These are phyloP conservation scores for Rhineura floridana DNA, from an alignment of 2,113 vertebrate genomes.

Conservation along the genomic window DNA sequence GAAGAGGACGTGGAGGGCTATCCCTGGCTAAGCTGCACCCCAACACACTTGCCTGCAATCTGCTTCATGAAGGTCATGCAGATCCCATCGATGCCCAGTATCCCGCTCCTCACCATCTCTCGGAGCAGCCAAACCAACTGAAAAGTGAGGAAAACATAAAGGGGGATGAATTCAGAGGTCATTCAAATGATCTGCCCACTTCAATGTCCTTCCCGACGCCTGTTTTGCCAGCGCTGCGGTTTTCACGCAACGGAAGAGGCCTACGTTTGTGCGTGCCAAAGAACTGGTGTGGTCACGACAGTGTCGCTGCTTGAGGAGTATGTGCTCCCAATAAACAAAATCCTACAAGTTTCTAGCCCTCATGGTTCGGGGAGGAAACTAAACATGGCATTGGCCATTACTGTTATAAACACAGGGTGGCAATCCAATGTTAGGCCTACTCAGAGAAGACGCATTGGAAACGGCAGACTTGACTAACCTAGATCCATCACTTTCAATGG, in stretches of 20 bases:
- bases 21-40: background rate
- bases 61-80: conserved; percentile 98
- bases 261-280: background rate
- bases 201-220: accelerated
- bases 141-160: conserved; percentile 2
- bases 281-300: background rate
- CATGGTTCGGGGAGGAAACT: background rate
- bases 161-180: background rate
- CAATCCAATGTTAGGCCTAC: no score
- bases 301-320: background rate
- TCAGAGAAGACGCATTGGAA: no score
- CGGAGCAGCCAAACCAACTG: conserved; percentile 93
- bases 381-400: background rate
- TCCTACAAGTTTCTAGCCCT: background rate
- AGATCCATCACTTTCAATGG: no score
- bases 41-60: conserved; percentile 84
- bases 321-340: background rate
- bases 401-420: background rate
- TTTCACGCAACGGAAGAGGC: background rate
- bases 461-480: no score
- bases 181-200: accelerated
- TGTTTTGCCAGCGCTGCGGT: accelerated
- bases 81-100: conserved; percentile 90
- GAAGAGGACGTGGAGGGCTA: no score
- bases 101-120: conserved; percentile 92